A percentile compares a stretch with the other conserved stretches of the same genome.
phyloP scores from a whole-genome alignment of 2,888 invertebrate species.

The Buathra laborator region DNA sequence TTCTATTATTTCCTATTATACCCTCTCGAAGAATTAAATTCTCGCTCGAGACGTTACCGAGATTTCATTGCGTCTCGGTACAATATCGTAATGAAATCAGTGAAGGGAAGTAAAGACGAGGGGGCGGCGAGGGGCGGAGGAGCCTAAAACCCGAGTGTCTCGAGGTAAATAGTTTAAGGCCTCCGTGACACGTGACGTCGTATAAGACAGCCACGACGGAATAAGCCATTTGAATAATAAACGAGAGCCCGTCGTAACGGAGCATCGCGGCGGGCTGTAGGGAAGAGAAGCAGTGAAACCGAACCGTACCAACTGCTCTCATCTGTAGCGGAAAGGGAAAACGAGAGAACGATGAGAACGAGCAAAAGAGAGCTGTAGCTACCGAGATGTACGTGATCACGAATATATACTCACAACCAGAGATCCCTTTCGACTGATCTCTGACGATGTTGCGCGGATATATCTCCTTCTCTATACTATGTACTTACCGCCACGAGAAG shows the following conservation, averaged over 20 bases:
- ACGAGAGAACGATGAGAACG: slow-evolving; percentile 35
- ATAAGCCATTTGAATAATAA: slow-evolving; percentile 78
- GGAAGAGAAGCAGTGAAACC: slow-evolving; percentile 43
- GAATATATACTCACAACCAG: slow-evolving; percentile 41
- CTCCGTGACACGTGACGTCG: slow-evolving; percentile 73
- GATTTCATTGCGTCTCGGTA: slow-evolving; percentile 32
- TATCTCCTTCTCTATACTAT: neutral
- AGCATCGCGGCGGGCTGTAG: neutral
- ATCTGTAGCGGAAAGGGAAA: slow-evolving; percentile 45
- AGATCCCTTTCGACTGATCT: slow-evolving; percentile 64
- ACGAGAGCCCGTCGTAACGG: slow-evolving; percentile 71
- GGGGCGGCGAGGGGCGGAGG: neutral
- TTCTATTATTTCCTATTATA: neutral
- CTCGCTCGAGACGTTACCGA: slow-evolving; percentile 10
- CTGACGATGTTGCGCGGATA: slow-evolving; percentile 38
- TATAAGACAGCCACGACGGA: slow-evolving; percentile 71
- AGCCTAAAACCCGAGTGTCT: slow-evolving; percentile 60
- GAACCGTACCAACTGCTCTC: slow-evolving; percentile 41
- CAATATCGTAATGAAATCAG: slow-evolving; percentile 74
- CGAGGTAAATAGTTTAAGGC: slow-evolving; percentile 77
- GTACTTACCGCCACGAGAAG: slow-evolving; percentile 47
- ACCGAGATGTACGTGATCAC: slow-evolving; percentile 55
- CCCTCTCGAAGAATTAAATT: slow-evolving; percentile 10
- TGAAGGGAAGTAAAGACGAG: slow-evolving; percentile 37
- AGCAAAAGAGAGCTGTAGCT: slow-evolving; percentile 13